These are phyloP conservation scores for Iselma pallidipennis DNA, from an alignment of 2,888 invertebrate genomes.

Conservation along the genomic window DNA sequence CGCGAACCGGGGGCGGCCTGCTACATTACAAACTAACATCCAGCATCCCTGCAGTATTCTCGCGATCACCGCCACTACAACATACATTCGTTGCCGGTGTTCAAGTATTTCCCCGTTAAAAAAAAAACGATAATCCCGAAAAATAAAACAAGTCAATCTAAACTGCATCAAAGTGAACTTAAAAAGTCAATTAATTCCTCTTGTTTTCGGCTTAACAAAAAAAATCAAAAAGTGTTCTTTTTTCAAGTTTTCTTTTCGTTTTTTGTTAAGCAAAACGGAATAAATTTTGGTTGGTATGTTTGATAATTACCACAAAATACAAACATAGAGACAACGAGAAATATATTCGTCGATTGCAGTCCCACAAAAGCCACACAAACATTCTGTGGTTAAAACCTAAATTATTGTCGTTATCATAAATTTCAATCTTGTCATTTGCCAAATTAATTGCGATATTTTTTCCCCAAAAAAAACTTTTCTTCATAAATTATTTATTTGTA, in stretches of 20 bases:
- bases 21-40: slow-evolving; percentile 19
- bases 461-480: slow-evolving; percentile 7
- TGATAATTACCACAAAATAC: too few relatives aligned
- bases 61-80: slow-evolving; percentile 43
- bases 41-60: slow-evolving; percentile 53
- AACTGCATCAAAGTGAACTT: slow-evolving; percentile 6
- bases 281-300: too few relatives aligned
- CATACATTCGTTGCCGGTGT: slow-evolving; percentile 27
- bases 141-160: neutral
- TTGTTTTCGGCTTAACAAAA: neutral
- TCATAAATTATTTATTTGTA: too few relatives aligned
- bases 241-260: too few relatives aligned
- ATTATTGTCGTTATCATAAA: neutral
- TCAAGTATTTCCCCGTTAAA: slow-evolving; percentile 2
- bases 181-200: neutral
- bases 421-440: too few relatives aligned
- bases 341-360: too few relatives aligned
- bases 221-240: too few relatives aligned
- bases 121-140: slow-evolving; percentile 10
- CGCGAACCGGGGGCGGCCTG: slow-evolving; percentile 28
- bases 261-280: too few relatives aligned
- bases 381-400: too few relatives aligned
- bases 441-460: too few relatives aligned
- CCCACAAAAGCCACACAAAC: too few relatives aligned
- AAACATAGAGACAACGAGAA: too few relatives aligned